phyloP scores from a whole-genome alignment of 1,140 invertebrate species.

The Euura saliciscinereae region DNA sequence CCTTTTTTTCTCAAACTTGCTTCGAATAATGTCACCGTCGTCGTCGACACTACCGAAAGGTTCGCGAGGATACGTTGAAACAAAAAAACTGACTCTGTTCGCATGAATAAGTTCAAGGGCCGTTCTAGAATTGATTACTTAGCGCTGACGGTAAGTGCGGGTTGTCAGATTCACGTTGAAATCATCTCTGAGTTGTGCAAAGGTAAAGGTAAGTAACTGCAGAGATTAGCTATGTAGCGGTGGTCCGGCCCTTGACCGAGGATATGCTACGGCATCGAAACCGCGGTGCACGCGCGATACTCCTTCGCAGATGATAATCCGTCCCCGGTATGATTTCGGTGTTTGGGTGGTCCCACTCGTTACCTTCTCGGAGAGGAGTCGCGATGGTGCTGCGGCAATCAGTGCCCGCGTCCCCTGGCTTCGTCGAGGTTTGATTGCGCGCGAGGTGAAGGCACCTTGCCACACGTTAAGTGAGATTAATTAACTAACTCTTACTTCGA shows the following conservation, averaged over 20 bases:
- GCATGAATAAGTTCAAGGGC: neutral
- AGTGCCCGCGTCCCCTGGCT: neutral
- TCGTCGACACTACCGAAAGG: no score
- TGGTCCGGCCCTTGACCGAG: neutral
- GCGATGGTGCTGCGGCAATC: neutral
- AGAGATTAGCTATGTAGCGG: neutral
- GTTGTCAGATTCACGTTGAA: conserved; percentile 4
- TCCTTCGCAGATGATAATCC: conserved; percentile 4
- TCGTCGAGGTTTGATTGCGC: neutral
- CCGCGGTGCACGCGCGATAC: neutral
- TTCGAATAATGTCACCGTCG: no score
- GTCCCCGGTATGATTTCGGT: conserved; percentile 2
- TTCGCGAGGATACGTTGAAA: no score
- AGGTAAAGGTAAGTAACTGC: neutral
- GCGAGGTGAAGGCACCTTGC: neutral
- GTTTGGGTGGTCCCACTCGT: conserved; percentile 6
- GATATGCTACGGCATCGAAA: neutral
- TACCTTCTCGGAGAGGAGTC: neutral
- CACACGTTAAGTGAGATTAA: conserved; percentile 4
- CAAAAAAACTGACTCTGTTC: no score
- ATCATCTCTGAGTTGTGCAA: neutral
- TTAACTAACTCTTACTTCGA: neutral
- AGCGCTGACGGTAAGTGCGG: neutral
- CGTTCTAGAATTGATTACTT: neutral
- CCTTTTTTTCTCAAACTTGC: no score